Conservation (phyloP, 2,113 vertebrate species). For the Caretta caretta region DNA sequence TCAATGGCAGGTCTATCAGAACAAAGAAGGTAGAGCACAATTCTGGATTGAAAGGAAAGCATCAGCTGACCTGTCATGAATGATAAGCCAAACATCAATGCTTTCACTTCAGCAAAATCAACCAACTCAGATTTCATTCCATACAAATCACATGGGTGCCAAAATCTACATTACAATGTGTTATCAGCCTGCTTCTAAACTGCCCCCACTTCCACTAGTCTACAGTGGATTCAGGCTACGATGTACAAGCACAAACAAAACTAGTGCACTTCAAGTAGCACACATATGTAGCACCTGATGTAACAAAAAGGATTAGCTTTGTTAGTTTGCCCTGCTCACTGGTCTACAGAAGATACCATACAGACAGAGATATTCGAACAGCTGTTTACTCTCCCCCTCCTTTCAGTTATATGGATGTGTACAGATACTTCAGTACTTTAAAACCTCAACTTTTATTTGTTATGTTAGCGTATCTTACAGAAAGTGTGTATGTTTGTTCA, state of each 20-base stretch:
- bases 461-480: not conserved
- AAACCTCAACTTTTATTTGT: not conserved
- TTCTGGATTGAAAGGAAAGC: not conserved
- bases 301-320: not conserved
- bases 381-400: not conserved
- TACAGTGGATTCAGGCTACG: not conserved
- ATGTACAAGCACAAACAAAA: not conserved
- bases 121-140: not conserved
- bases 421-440: not conserved
- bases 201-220: not conserved
- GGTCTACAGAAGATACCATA: not conserved
- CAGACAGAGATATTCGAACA: not conserved
- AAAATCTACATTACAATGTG: not conserved
- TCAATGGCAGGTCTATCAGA: not conserved
- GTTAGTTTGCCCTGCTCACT: not conserved
- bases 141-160: not conserved
- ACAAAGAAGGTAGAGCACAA: not conserved
- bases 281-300: not conserved
- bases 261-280: not conserved
- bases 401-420: not conserved
- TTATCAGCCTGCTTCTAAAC: not conserved
- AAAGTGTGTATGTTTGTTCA: not conserved
- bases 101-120: not conserved
- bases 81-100: not conserved
- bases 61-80: not conserved